phyloP scores from a whole-genome alignment of 1,140 invertebrate genomes.

The Heterodera schachtii region DNA sequence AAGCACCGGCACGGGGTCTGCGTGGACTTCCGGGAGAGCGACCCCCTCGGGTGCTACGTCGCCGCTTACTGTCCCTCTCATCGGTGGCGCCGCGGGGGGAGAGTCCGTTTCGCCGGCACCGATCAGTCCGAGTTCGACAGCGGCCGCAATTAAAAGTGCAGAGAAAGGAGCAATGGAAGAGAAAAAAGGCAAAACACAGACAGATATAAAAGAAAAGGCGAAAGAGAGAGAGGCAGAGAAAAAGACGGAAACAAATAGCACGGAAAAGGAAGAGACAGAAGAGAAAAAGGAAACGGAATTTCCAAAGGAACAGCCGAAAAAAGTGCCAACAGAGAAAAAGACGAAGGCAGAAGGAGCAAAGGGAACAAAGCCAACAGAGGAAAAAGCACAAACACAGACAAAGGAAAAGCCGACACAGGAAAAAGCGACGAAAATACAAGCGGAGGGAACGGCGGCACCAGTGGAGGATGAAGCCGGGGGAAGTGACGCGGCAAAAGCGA shows the following conservation, averaged over 20 bases:
- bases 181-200: background rate
- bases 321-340: background rate
- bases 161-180: background rate
- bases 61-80: background rate
- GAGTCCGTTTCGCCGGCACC: conserved; percentile 7
- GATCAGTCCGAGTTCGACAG: background rate
- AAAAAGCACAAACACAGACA: background rate
- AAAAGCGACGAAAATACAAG: too few relatives aligned
- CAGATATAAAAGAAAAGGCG: background rate
- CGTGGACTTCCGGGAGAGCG: background rate
- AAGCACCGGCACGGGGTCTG: conserved; percentile 5
- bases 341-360: background rate
- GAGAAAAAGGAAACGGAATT: background rate
- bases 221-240: background rate
- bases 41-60: conserved; percentile 3
- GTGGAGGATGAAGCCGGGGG: too few relatives aligned
- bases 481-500: too few relatives aligned
- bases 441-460: too few relatives aligned
- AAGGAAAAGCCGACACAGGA: background rate
- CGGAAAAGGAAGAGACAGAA: background rate
- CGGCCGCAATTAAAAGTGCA: background rate
- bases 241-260: background rate
- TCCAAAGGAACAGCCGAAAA: background rate
- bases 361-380: background rate
- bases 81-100: background rate